Evolutionary conservation across 1,140 invertebrate genomes (phyloP).

Genomic region (Calycopis cecrops): DNA sequence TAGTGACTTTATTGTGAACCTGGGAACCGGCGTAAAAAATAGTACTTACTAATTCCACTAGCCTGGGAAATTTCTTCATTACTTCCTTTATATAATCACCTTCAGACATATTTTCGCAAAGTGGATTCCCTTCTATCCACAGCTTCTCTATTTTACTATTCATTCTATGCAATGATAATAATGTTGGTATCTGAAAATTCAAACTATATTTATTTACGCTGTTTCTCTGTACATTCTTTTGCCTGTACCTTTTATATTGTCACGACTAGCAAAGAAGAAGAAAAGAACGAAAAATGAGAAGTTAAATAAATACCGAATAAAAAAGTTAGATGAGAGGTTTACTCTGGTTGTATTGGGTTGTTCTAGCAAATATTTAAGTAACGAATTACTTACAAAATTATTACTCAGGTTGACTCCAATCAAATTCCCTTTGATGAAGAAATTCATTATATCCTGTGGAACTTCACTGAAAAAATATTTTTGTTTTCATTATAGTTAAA

Average conservation of each 20-base stretch:
- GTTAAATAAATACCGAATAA: too few species aligned
- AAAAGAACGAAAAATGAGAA: too few species aligned
- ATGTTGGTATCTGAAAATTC: conserved; percentile 45
- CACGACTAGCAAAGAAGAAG: too few species aligned
- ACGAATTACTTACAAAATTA: conserved; percentile 45
- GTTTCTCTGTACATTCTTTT: too few species aligned
- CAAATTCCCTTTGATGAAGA: conserved; percentile 58
- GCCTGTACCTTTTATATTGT: too few species aligned
- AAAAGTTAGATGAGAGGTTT: background rate
- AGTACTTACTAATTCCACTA: conserved; percentile 52
- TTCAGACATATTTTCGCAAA: conserved; percentile 47
- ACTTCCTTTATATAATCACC: conserved; percentile 47
- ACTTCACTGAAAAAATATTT: conserved; percentile 47
- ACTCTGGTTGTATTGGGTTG: too few species aligned
- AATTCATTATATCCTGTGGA: conserved; percentile 55
- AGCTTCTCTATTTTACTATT: conserved; percentile 61
- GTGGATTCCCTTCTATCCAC: conserved; percentile 57
- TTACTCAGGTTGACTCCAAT: conserved; percentile 53
- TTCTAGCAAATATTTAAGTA: too few species aligned
- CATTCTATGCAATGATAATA: conserved; percentile 44
- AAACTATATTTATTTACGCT: conserved; percentile 6
- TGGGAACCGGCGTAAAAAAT: too few species aligned
- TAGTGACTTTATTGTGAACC: too few species aligned
- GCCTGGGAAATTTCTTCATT: conserved; percentile 49
- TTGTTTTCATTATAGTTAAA: too few species aligned